Base-by-base conservation (phyloP, 2,797 vertebrate species). In the Mastacembelus armatus region DNA sequence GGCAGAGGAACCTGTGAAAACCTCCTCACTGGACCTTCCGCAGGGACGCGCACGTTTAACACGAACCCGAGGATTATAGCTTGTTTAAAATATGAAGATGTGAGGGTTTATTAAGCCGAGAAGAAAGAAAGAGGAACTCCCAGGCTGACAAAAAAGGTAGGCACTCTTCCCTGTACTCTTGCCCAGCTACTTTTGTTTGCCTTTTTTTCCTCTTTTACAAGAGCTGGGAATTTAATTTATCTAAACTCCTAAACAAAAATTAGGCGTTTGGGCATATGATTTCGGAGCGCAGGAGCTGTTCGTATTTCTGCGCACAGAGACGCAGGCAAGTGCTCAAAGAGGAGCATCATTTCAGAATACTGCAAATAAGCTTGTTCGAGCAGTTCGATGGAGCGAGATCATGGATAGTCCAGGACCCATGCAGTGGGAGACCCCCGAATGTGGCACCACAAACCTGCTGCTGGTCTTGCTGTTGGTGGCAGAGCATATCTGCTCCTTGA, bases 51-150 rank as follows among this genome's bases (percentile, higher is more conserved):
- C 80, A 52, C 55, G 30, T 85, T 74, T 64, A 36, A 58, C 71
- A 47, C 49, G 55, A 75, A 77, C 69, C 73, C 73, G 78, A 61
- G 92, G 90, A 93, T 91, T 92, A 93, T 87, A 90, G 74, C 74
- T 87, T 80, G 74, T 83, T 89, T 84, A 66, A 67, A 86, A 57
- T 22, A 91, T 83, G 90, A 91, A 91, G 88, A 93, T 92, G 92
- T 92, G 82, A 92, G 66, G 89, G 74, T 77, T 88, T 85, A 78
- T 66, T n/a, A 67, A 67, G 54, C 76, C 54, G 72, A 62, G 61
- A 81, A 74, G 80, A 80, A 60, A 70, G 65, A 85, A 55, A 81
- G 72, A 79, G 74, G 80, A 91, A 91, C 87, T 93, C 81, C 79
- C 71, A 72, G 61, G 66, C 68, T 77, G 70, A 67, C 18, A 39